These are phyloP conservation scores for Unio delphinus DNA, from an alignment of 2,888 invertebrate species.

Conservation along the genomic window DNA sequence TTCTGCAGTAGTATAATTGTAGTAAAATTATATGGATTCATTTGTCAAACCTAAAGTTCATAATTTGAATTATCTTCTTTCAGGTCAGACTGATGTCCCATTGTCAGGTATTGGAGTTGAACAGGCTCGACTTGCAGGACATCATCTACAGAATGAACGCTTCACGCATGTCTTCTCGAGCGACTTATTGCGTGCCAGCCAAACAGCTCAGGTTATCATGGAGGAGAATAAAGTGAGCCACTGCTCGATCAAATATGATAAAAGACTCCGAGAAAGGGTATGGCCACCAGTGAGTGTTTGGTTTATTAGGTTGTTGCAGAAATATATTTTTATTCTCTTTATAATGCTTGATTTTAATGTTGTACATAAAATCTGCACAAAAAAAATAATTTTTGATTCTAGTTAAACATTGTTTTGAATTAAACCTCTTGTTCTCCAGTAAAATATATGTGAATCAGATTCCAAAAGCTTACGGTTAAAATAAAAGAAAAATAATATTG, in stretches of 20 bases:
- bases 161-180: conserved; percentile 65
- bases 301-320: too few species aligned
- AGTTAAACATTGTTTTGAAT: too few species aligned
- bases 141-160: conserved; percentile 53
- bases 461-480: too few species aligned
- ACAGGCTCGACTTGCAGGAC: conserved; percentile 59
- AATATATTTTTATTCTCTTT: too few species aligned
- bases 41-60: too few species aligned
- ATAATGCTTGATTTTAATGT: too few species aligned
- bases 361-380: too few species aligned
- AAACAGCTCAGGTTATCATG: conserved; percentile 56
- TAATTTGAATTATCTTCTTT: conserved; percentile 8
- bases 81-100: conserved; percentile 62
- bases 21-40: not conserved
- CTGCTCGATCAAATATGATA: conserved; percentile 45
- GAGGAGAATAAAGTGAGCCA: conserved; percentile 44
- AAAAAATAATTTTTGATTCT: too few species aligned
- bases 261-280: conserved; percentile 61
- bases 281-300: conserved; percentile 1
- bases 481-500: too few species aligned
- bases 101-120: conserved; percentile 57
- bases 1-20: not conserved
- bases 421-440: too few species aligned
- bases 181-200: conserved; percentile 58
- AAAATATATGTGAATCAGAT: too few species aligned